Conservation (phyloP, 2,113 vertebrate species). For the Astur gentilis region DNA sequence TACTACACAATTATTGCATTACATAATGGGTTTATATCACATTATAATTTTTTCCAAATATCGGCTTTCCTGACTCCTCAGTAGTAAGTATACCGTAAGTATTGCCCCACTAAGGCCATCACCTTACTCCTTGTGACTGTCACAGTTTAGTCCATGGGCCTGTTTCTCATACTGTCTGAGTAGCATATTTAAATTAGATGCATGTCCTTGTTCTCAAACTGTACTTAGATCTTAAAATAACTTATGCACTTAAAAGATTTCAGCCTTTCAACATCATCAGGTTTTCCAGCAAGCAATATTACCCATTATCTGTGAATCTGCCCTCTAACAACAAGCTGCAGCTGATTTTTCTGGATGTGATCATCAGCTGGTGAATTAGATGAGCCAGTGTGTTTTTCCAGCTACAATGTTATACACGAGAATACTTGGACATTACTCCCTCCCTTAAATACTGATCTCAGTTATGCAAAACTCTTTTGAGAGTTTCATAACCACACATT, state of each 20-base stretch:
- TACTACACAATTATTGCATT: not conserved
- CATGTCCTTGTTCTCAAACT: not conserved
- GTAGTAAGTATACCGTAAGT: not conserved
- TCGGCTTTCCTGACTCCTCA: not conserved
- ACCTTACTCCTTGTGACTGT: not conserved
- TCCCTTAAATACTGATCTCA: not conserved
- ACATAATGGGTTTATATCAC: not conserved
- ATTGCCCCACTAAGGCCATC: not conserved
- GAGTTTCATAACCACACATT: not conserved
- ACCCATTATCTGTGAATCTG: not conserved
- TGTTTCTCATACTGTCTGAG: not conserved
- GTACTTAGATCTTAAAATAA: not conserved
- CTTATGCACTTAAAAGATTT: not conserved
- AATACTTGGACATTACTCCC: not conserved
- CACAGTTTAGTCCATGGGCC: not conserved
- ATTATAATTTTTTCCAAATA: not conserved
- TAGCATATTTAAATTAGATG: not conserved
- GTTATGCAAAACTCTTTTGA: not conserved
- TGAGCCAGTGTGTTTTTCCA: not conserved
- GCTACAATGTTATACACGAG: not conserved
- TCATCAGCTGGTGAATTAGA: not conserved
- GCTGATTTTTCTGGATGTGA: not conserved
- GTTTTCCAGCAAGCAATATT: not conserved
- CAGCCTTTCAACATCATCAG: not conserved
- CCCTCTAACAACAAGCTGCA: not conserved